Evolutionary conservation across 2,888 invertebrate genomes (phyloP).

Genomic region (Pammene fasciana): DNA sequence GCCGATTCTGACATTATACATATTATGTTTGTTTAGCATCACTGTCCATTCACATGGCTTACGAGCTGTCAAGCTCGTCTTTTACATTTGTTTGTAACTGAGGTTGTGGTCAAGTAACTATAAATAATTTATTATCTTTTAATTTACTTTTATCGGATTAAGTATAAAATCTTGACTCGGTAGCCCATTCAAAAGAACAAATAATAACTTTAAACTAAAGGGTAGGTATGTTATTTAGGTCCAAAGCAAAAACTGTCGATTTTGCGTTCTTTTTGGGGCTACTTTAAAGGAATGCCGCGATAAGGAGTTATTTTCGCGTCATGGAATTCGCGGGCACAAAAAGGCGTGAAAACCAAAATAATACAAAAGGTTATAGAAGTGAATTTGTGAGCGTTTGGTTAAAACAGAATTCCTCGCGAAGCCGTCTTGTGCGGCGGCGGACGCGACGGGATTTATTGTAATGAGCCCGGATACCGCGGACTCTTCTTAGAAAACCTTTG

Average conservation of each 20-base stretch:
- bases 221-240: slow-evolving; percentile 69
- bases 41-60: slow-evolving; percentile 21
- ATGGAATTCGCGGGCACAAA: slow-evolving; percentile 78
- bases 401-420: slow-evolving; percentile 82
- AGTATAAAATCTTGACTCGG: slow-evolving; percentile 47
- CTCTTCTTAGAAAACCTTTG: slow-evolving; percentile 75
- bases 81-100: slow-evolving; percentile 1
- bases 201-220: slow-evolving; percentile 61
- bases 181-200: slow-evolving; percentile 61
- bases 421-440: slow-evolving; percentile 84
- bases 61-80: slow-evolving; percentile 14
- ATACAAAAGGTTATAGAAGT: slow-evolving; percentile 80
- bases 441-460: slow-evolving; percentile 78
- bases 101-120: neutral
- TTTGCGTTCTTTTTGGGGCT: slow-evolving; percentile 73
- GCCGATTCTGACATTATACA: slow-evolving; percentile 37
- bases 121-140: slow-evolving; percentile 2
- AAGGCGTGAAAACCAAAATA: slow-evolving; percentile 83
- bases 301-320: slow-evolving; percentile 82
- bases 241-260: slow-evolving; percentile 70
- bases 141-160: slow-evolving; percentile 12
- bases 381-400: slow-evolving; percentile 83
- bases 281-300: slow-evolving; percentile 81
- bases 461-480: slow-evolving; percentile 72
- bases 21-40: slow-evolving; percentile 31